Evolutionary conservation across 2,113 vertebrate genomes (phyloP).

Genomic region (Myrmophylax atrothorax): DNA sequence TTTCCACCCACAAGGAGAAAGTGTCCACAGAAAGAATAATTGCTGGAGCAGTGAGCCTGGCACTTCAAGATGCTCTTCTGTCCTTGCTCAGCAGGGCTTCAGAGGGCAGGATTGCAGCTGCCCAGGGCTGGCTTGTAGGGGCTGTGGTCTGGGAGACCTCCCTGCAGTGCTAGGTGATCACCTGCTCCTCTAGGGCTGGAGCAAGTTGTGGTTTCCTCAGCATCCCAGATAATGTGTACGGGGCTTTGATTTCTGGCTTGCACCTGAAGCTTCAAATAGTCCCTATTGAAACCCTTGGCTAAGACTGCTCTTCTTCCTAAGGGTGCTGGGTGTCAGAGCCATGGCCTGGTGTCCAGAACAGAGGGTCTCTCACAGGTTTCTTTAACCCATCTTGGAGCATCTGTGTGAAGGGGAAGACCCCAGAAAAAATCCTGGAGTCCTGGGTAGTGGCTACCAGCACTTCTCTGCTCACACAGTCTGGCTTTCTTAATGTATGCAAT

Average conservation of each 20-base stretch:
- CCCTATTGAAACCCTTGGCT: background rate
- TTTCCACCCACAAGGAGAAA: background rate
- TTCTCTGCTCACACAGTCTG: accelerated
- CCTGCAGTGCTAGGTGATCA: background rate
- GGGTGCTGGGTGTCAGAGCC: background rate
- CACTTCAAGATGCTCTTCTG: background rate
- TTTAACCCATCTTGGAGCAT: background rate
- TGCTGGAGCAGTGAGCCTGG: conserved; percentile 57
- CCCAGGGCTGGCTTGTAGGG: background rate
- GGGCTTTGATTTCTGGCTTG: background rate
- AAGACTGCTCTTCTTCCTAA: background rate
- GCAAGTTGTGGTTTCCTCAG: accelerated
- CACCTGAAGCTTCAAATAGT: background rate
- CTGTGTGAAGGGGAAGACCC: background rate
- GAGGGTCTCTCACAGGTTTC: background rate
- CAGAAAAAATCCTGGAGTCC: background rate
- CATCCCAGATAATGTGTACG: accelerated
- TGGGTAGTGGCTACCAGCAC: background rate
- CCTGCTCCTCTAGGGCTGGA: background rate
- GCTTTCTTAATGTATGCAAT: background rate
- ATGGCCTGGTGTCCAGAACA: background rate
- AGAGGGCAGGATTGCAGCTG: background rate
- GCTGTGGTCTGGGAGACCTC: background rate
- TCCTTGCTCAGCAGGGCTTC: background rate
- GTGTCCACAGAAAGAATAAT: conserved; percentile 56